Base-by-base conservation (phyloP, 2,888 invertebrate genomes). In the Bombyx huttoni region DNA sequence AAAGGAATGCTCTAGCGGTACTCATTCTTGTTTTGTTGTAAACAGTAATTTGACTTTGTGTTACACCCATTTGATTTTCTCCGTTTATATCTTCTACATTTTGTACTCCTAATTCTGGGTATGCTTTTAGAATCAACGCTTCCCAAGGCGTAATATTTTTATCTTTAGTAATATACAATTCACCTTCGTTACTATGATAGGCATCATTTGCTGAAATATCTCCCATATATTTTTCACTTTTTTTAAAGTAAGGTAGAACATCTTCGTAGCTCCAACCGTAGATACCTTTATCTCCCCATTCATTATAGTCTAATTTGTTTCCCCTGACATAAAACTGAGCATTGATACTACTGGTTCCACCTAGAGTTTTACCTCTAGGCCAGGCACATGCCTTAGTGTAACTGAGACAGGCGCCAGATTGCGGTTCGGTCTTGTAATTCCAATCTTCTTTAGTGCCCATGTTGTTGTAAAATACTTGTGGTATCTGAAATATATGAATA, bases 281-380 rank as follows among this genome's bases (percentile, higher is more conserved):
- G 56, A 91, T 90, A 2, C 91, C 91, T 13, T 72, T 59, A 0
- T 71, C 73, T 14, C 82, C 86, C 92, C 92, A 92, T 56, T 80
- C 73, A 46, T 91, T 80, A 53, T 89, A 92, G 61, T 91, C 90
- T 1, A 65, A 56, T 5, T 74, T 80, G 59, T 87, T 89, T 0
- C 90, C 91, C 49, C 90, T 81, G 7, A 91, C 79, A 60, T 91
- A 91, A 53, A 90, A 80, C 86, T 91, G 90, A 14, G 72, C 90
- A 62, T 91, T 92, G 34, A 90, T 75, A n/a, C 86, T 81, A 40
- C 91, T 90, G 6, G 83, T 81, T 1, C 92, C 92, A 49, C 92
- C 92, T 56, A 92, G 74, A 51, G 89, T 80, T 63, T 91, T 92
- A 0, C 93, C 94, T 46, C 92, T 79, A 1, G 92, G 89, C 91